phyloP scores from a whole-genome alignment of 2,113 vertebrate genomes.

The Mesembrinibis cayennensis region DNA sequence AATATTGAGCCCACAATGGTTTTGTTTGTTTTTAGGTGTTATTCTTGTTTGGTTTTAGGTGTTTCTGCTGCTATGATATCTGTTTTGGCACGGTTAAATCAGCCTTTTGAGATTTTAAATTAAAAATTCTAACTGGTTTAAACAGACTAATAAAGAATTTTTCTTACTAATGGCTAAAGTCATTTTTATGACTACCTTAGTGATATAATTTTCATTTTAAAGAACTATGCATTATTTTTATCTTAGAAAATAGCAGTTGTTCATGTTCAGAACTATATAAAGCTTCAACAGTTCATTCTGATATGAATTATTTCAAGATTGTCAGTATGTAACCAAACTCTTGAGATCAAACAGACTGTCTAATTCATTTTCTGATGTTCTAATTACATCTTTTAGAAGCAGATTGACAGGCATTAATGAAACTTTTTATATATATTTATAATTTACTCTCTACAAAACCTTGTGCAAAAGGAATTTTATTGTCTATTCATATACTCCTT shows the following conservation, averaged over 20 bases:
- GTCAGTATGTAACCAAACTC: constrained; percentile 21
- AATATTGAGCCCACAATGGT: not conserved
- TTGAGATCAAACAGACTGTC: constrained; percentile 45
- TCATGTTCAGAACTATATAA: constrained; percentile 30
- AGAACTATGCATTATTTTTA: constrained; percentile 3
- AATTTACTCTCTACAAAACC: not conserved
- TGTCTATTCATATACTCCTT: not conserved
- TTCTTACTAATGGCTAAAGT: constrained; percentile 23
- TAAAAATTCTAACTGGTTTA: not conserved
- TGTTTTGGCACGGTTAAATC: not conserved
- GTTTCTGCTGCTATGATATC: not conserved
- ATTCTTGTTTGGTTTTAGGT: not conserved
- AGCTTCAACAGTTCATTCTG: constrained; percentile 42
- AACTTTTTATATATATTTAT: not conserved
- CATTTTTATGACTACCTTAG: constrained; percentile 19
- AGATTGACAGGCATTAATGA: constrained; percentile 28
- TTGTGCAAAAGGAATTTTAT: not conserved
- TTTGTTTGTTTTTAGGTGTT: not conserved
- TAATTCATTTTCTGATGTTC: constrained; percentile 49
- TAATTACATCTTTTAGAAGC: constrained; percentile 47
- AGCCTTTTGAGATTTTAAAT: not conserved
- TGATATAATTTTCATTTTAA: constrained; percentile 36
- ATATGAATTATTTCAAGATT: constrained; percentile 44
- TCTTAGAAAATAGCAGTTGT: constrained; percentile 34
- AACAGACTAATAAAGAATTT: not conserved